These are phyloP conservation scores for Typhlichthys eigenmanni DNA, from an alignment of 2,797 vertebrate genomes.

Conservation along the genomic window DNA sequence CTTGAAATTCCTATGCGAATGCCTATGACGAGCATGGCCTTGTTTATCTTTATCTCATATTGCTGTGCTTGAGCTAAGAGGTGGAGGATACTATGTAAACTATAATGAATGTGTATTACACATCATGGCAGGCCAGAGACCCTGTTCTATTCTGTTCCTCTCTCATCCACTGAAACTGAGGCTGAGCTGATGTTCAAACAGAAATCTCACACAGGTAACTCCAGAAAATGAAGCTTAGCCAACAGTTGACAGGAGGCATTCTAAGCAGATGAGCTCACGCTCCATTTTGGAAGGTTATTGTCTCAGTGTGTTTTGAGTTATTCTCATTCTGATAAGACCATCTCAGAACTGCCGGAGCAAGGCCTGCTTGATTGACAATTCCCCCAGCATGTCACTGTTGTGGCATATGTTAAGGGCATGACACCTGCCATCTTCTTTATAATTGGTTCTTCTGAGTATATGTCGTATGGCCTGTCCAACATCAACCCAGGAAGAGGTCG, in stretches of 20 bases:
- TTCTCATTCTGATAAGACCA: too few species aligned
- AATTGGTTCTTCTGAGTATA: too few species aligned
- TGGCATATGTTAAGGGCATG: too few species aligned
- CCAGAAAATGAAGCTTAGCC: too few species aligned
- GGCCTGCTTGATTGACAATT: too few species aligned
- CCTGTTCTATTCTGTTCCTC: slow-evolving; percentile 19
- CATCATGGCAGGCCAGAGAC: slow-evolving; percentile 28
- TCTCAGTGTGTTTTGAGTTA: not conserved
- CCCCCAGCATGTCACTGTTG: too few species aligned
- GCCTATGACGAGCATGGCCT: not conserved
- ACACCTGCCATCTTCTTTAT: too few species aligned
- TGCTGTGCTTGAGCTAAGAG: slow-evolving; percentile 51
- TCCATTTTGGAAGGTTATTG: not conserved
- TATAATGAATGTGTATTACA: slow-evolving; percentile 63
- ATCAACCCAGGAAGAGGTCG: too few species aligned
- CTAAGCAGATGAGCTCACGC: not conserved
- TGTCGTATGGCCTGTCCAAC: too few species aligned
- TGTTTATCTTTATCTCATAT: slow-evolving; percentile 20
- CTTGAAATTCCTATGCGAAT: slow-evolving; percentile 16
- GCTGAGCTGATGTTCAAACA: slow-evolving; percentile 12
- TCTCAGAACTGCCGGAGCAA: too few species aligned
- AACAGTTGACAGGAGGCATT: not conserved
- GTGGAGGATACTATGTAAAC: slow-evolving; percentile 51
- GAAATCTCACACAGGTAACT: not conserved
- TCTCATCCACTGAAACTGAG: slow-evolving; percentile 15